Evolutionary conservation across 2,888 invertebrate genomes (phyloP), one percentile per base, ranked within the genome.

Genomic region (Oxystoma pomonae): DNA sequence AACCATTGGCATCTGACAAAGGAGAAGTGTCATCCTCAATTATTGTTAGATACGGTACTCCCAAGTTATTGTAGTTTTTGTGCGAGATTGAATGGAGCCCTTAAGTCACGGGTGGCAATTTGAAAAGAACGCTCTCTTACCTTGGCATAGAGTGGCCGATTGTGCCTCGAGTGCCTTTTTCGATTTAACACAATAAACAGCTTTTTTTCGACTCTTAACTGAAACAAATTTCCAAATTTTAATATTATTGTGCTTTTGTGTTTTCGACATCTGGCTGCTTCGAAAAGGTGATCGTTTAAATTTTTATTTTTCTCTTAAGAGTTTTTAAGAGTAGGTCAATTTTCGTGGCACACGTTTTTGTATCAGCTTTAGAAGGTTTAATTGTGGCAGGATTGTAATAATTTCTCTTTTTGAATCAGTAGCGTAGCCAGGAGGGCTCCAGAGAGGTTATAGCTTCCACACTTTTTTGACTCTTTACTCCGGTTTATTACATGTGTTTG

Each of bases 171-270:
- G 60, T 60, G 59, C 56, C 64, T 63, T 64, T 63, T 53, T 66
- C 59, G 53, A 7, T 12, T 35, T 35, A 35, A 35, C 35, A 35
- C 12, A 35, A 35, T 35, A 35, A 35, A 35, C 35, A 35, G 35
- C 35, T 65, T 71, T 72, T 73, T 74, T 73, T 70, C 68, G 70
- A 68, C 63, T 65, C 65, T 70, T 69, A 70, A 72, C 73, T 75
- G 76, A 71, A 76, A 74, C 77, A 76, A 77, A 77, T 77, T 76
- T 76, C 66, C 68, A 70, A 76, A 76, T 74, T 75, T 73, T 71
- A 71, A 72, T 76, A 76, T 76, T 75, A 74, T 75, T 76, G 70
- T 72, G 59, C 65, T 67, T 70, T 73, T 74, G 72, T 72, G 58
- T 51, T 59, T 21, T 50, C 18, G 58, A 20, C 66, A 66, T 61